A percentile compares a stretch with the other conserved stretches of the same genome.
Conservation (phyloP, 1,140 invertebrate species). For the Eufriesea mexicana region DNA sequence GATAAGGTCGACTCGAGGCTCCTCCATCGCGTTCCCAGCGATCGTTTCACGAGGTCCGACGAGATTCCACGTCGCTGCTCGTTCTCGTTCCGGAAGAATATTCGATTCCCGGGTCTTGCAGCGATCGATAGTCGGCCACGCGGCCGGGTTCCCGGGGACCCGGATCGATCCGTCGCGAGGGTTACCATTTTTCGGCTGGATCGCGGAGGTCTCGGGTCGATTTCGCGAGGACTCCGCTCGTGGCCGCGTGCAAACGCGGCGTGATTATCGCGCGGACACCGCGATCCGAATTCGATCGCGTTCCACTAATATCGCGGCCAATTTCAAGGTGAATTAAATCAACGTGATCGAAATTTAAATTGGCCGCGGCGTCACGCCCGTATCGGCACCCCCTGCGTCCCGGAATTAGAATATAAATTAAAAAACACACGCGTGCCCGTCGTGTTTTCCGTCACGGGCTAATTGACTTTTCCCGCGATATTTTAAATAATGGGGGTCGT, state of each 20-base stretch:
- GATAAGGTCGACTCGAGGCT: too few relatives aligned
- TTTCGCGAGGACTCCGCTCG: too few relatives aligned
- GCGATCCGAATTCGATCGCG: conserved; percentile 3
- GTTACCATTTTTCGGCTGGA: too few relatives aligned
- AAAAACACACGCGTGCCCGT: not conserved
- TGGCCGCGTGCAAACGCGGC: too few relatives aligned
- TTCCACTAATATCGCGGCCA: conserved; percentile 4
- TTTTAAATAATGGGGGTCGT: not conserved
- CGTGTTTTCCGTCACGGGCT: not conserved
- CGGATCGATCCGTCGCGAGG: too few relatives aligned
- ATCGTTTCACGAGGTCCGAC: not conserved
- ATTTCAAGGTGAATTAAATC: conserved; percentile 38
- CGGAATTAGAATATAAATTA: conserved; percentile 48
- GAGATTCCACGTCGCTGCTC: not conserved
- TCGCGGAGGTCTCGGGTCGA: too few relatives aligned
- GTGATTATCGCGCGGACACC: not conserved
- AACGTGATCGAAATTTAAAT: conserved; percentile 45
- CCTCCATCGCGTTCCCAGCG: not conserved
- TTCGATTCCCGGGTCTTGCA: not conserved
- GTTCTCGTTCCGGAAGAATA: not conserved
- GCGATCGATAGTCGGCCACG: not conserved
- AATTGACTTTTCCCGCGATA: not conserved
- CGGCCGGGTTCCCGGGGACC: not conserved
- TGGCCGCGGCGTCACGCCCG: too few relatives aligned
- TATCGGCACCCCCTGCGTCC: too few relatives aligned